Conservation (phyloP, 2,888 invertebrate species). For the Phortica magna region DNA sequence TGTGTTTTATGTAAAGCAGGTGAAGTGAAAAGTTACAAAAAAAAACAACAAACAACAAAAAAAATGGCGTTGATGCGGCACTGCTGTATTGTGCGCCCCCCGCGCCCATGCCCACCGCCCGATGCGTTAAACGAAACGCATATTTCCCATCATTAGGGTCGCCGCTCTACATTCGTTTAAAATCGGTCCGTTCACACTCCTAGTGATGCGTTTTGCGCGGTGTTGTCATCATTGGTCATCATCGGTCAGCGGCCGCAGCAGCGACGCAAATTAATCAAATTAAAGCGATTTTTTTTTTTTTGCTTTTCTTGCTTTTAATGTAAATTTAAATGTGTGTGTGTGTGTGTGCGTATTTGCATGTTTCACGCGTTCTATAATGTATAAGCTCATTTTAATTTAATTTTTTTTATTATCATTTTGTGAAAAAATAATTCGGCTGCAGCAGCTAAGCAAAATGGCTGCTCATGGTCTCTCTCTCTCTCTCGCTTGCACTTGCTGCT, state of each 20-base stretch:
- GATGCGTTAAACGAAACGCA: neutral
- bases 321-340: neutral
- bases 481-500: conserved; percentile 34
- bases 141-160: conserved; percentile 73
- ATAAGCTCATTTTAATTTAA: conserved; percentile 28
- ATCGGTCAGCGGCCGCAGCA: neutral
- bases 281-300: conserved; percentile 63
- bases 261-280: conserved; percentile 72
- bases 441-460: no score
- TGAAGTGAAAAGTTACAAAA: no score
- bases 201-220: neutral
- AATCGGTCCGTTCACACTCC: neutral
- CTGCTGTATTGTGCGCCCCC: no score
- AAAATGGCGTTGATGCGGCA: neutral
- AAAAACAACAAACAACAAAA: neutral
- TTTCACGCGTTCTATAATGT: no score
- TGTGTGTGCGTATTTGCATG: no score
- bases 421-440: no score
- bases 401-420: neutral
- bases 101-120: neutral
- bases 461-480: no score
- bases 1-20: no score
- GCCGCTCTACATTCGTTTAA: conserved; percentile 36
- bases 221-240: neutral
- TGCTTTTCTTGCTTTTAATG: conserved; percentile 40